Base-by-base conservation (phyloP, 2,888 invertebrate genomes). In the Anarsia innoxiella region DNA sequence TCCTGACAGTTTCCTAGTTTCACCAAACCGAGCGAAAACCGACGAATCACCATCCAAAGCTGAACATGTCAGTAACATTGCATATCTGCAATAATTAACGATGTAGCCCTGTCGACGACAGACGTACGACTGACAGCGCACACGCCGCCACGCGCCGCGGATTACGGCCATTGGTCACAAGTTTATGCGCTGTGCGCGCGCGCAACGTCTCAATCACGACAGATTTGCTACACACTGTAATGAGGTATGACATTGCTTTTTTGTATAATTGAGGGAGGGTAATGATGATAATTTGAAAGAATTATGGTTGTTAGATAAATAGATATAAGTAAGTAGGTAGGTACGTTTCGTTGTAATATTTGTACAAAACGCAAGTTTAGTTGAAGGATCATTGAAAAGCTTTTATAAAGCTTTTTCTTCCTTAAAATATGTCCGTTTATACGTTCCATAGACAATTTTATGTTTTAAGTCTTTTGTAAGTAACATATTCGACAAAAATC, bases 171-270 rank as follows among this genome's bases (percentile, higher is more conserved):
- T 68, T 61, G 62, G 63, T 62, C 62, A 49, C 45, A 38, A 32
- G 41, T 40, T 46, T 5, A 3, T 5, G 19, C 25, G n/a, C 25
- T 42, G 46, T 36, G 47, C 46, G 50, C 50, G 36, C 44, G 40
- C 34, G 31, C 33, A 31, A 14, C 44, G 62, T 62, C 76, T 74
- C 71, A 65, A 77, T 78, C 65, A 56, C 42, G 40, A 48, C 44
- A 53, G 65, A 66, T 69, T 69, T 64, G 67, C 57, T 59, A 59
- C 62, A 59, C 46, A 50, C 56, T 41, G 51, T 75, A 78, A 79
- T 71, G 71, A 76, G 68, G 51, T 67, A 65, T 78, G 77, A 78
- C 77, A 73, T 66, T 56, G 70, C 68, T 67, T 67, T 66, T 66
- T 60, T 59, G 33, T 23, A 15, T 34, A 23, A 23, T 27, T 5